Base-by-base conservation (phyloP, 1,140 invertebrate genomes). In the Caenorhabditis remanei region DNA sequence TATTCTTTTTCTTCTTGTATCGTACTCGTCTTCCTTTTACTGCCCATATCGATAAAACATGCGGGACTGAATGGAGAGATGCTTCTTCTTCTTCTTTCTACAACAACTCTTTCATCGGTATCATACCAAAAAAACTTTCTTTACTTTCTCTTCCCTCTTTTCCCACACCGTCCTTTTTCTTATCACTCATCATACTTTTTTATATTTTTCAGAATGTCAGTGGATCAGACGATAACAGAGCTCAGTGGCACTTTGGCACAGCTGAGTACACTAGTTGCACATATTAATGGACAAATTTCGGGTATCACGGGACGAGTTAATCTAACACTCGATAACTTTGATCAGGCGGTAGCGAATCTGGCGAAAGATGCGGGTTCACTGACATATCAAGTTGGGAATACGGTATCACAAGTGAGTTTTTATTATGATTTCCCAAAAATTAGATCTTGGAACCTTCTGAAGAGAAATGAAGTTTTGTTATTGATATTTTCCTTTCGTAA, bases 141-240 rank as follows among this genome's bases (percentile, higher is more conserved):
- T 75, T n/a, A 46, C 67, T 9, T 46, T 19, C 9, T 75, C 16
- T n/a, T n/a, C 14, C 16, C 41, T 48, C 43, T 48, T 75, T n/a
- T 48, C 41, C 67, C 19, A 14, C 16, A 7, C 5, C 67, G 46
- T n/a, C n/a, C 46, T 48, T 67, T 67, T 11, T 40, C 63, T 6
- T 4, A 14, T 40, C 32, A 40, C 63, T 41, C 32, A 21, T 67
- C 63, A 21, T 16, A 1, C n/a, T 53, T 7, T 46, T 85, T 53
- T 11, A 53, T 24, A 7, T 21, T 24, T 67, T 86, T 56, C 85
- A 86, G 85, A 24, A 91, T 91, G 90, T 91, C 90, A 24, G 90
- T 91, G 67, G 90, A 91, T 63, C 85, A 91, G 75, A 91, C 90
- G 40, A 91, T 91, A 53, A 85, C 87, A 46, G 90, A 91, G 61